Percentiles rank a stretch among this genome's conserved stretches.
phyloP scores from a whole-genome alignment of 2,113 vertebrate genomes.

The Egretta garzetta region DNA sequence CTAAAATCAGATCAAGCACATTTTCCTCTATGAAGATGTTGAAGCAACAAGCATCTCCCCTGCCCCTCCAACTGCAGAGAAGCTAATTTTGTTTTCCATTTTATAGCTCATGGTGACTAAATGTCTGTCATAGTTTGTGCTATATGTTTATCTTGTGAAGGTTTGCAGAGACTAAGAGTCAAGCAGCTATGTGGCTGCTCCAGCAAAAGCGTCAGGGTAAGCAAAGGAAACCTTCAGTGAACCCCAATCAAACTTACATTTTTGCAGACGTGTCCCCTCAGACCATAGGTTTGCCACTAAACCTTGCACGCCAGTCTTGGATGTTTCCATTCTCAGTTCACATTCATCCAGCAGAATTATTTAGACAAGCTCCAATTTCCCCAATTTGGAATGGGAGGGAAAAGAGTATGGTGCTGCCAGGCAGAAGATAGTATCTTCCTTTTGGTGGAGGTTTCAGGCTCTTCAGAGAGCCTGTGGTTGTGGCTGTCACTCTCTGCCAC shows the following conservation, averaged over 20 bases:
- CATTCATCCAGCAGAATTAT: neutral
- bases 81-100: neutral
- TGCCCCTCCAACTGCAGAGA: neutral
- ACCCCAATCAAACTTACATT: neutral
- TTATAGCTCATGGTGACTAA: neutral
- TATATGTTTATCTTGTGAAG: neutral
- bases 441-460: conserved; percentile 63
- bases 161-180: neutral
- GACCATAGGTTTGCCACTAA: neutral
- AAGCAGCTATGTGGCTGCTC: neutral
- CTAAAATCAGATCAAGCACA: neutral
- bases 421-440: conserved; percentile 57
- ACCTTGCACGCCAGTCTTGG: neutral
- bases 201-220: neutral
- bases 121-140: neutral
- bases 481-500: conserved; percentile 76
- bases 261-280: neutral
- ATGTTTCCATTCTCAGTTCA: neutral
- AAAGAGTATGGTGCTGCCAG: conserved; percentile 18
- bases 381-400: neutral
- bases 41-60: neutral
- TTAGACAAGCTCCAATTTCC: neutral
- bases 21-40: neutral
- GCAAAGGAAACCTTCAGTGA: neutral
- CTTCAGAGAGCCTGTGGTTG: conserved; percentile 72